phyloP scores from a whole-genome alignment of 1,140 invertebrate genomes.

The Bombyx mandarina region DNA sequence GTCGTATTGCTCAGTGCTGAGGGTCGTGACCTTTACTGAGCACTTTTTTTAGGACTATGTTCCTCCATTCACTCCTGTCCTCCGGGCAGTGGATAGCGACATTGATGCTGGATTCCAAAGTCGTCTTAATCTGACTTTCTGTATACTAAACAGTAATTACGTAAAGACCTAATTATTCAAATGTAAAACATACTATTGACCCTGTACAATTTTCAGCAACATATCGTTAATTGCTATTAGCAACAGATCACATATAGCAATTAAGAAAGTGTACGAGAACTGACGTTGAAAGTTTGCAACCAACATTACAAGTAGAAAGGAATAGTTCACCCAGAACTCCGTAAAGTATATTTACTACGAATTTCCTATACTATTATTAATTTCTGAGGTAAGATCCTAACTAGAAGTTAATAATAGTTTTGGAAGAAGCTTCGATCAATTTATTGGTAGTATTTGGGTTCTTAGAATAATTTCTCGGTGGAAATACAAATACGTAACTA shows the following conservation, averaged over 20 bases:
- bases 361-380: conserved; percentile 12
- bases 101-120: too few relatives aligned
- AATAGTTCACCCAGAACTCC: conserved; percentile 13
- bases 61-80: too few relatives aligned
- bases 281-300: conserved; percentile 12
- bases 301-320: conserved; percentile 14
- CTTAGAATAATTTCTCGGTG: background rate
- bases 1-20: background rate
- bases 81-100: too few relatives aligned
- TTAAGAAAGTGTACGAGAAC: conserved; percentile 12
- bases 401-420: background rate
- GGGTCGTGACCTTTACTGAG: too few relatives aligned
- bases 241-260: conserved; percentile 12
- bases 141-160: background rate
- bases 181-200: background rate
- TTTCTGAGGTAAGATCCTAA: conserved; percentile 2
- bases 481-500: background rate
- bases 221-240: background rate
- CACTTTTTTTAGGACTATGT: too few relatives aligned
- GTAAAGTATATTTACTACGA: conserved; percentile 12
- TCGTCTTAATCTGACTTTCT: background rate
- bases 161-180: background rate
- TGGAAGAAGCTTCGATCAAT: conserved; percentile 1
- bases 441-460: background rate
- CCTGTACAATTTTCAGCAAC: background rate